Evolutionary conservation across 2,113 vertebrate genomes (phyloP).

Genomic region (Pangasianodon hypophthalmus): DNA sequence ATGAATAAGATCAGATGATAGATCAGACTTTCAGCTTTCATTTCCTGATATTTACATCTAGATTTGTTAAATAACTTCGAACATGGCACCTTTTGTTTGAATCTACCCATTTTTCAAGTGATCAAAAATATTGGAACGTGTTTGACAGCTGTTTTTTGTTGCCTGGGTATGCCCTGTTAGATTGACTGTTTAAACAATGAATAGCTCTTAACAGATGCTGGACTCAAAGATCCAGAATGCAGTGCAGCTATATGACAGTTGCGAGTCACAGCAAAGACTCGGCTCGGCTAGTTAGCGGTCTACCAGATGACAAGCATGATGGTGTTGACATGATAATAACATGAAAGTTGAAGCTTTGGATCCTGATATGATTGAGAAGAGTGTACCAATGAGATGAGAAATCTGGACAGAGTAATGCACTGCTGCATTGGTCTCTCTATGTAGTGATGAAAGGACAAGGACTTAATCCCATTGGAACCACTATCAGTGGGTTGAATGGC

Average conservation of each 20-base stretch:
- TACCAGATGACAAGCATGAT: neutral
- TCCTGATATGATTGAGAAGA: neutral
- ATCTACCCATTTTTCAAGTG: neutral
- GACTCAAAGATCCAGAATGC: neutral
- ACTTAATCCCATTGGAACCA: neutral
- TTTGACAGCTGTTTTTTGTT: neutral
- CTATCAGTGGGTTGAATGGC: neutral
- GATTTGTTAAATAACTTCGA: neutral
- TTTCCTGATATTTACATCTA: neutral
- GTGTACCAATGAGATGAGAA: neutral
- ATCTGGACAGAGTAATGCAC: neutral
- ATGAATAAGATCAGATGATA: neutral
- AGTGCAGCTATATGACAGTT: neutral
- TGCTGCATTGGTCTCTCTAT: neutral
- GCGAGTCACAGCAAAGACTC: neutral
- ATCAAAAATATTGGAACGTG: neutral
- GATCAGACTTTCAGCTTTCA: neutral
- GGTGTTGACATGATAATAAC: neutral
- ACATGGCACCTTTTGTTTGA: neutral
- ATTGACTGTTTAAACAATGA: neutral
- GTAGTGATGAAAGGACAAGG: neutral
- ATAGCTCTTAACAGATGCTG: neutral
- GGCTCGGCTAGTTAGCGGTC: neutral
- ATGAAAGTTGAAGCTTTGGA: neutral
- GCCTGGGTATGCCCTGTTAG: neutral